These are phyloP conservation scores for Amphimallon solstitiale DNA, from an alignment of 2,888 invertebrate species.

Conservation along the genomic window DNA sequence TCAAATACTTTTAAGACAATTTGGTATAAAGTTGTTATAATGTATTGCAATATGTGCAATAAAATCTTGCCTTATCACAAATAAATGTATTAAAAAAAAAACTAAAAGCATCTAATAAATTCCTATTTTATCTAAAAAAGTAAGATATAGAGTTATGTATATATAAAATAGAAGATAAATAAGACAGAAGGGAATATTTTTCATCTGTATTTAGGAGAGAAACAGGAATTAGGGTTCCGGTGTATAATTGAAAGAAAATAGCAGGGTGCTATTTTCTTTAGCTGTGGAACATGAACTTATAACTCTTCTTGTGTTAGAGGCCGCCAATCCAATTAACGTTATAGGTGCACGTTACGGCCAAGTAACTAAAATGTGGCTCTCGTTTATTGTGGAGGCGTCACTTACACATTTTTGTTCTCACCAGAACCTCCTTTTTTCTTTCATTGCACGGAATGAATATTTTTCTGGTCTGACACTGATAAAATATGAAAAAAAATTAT, in stretches of 20 bases:
- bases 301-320: slow-evolving; percentile 49
- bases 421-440: not conserved
- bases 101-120: no score
- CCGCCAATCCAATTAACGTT: slow-evolving; percentile 53
- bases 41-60: no score
- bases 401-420: slow-evolving; percentile 49
- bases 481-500: not conserved
- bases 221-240: slow-evolving; percentile 26
- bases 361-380: slow-evolving; percentile 50
- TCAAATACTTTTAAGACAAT: not conserved
- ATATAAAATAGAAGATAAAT: not conserved
- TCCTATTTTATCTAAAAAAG: no score
- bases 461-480: not conserved
- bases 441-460: slow-evolving; percentile 1
- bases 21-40: not conserved
- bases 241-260: slow-evolving; percentile 40
- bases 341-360: slow-evolving; percentile 51
- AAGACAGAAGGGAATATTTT: slow-evolving; percentile 3
- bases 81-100: no score
- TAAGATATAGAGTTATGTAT: not conserved
- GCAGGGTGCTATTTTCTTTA: slow-evolving; percentile 37
- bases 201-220: not conserved
- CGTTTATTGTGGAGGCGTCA: slow-evolving; percentile 51
- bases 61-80: no score
- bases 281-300: slow-evolving; percentile 42